These are phyloP conservation scores for Lithobates pipiens DNA, from an alignment of 2,797 vertebrate genomes.

Conservation along the genomic window DNA sequence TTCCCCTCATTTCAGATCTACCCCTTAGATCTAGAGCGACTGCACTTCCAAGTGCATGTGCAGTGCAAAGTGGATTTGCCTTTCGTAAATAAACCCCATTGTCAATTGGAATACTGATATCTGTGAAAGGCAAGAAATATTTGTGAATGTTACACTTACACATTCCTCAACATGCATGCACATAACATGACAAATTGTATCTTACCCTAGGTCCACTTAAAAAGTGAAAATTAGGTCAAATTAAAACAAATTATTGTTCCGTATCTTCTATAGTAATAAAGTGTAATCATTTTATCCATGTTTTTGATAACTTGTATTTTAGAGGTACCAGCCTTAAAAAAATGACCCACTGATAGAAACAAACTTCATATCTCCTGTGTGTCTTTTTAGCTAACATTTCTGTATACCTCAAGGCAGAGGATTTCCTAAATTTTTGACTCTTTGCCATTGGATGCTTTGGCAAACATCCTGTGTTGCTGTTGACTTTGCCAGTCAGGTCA, in stretches of 20 bases:
- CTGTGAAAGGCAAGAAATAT: no score
- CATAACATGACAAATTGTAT: background rate
- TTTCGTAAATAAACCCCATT: no score
- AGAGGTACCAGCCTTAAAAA: background rate
- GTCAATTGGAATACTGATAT: no score
- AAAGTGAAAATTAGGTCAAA: background rate
- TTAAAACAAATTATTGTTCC: background rate
- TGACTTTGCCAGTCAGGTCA: background rate
- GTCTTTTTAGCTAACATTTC: background rate
- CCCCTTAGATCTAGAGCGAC: no score
- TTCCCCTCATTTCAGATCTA: no score
- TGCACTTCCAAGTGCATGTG: no score
- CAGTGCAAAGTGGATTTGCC: no score
- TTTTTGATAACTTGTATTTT: background rate
- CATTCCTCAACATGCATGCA: background rate
- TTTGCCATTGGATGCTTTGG: slow-evolving; percentile 15
- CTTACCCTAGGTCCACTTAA: no score
- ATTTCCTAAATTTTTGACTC: slow-evolving; percentile 25
- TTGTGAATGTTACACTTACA: no score
- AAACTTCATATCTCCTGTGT: background rate
- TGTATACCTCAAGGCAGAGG: background rate
- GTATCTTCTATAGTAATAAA: background rate
- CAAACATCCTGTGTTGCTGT: background rate
- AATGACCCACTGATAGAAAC: background rate
- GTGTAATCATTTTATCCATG: background rate